phyloP scores from a whole-genome alignment of 64 coral and sea anemone species.

The Montipora efflorescens region DNA sequence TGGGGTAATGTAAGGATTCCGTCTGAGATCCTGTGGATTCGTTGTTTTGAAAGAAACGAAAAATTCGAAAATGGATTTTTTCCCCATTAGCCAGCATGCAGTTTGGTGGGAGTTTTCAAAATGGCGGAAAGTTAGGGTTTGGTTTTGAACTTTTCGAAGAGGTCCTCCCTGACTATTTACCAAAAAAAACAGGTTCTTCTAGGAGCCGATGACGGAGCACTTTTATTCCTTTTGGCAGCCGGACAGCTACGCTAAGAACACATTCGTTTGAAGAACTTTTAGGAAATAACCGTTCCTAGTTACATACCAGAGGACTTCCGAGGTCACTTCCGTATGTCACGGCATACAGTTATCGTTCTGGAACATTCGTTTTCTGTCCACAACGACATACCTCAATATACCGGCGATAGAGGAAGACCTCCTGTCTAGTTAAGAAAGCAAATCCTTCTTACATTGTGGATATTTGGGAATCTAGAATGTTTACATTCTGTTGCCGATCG shows the following conservation, averaged over 20 bases:
- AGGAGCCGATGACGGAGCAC: conserved; percentile 1
- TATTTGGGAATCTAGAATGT: conserved; percentile 47
- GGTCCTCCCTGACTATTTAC: neutral
- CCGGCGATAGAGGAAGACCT: conserved; percentile 31
- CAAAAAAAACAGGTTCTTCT: conserved; percentile 1
- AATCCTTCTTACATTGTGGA: conserved; percentile 29
- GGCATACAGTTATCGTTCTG: conserved; percentile 38
- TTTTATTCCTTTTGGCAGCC: conserved; percentile 20
- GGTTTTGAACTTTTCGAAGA: conserved; percentile 1
- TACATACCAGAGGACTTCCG: conserved; percentile 50
- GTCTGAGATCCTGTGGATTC: neutral
- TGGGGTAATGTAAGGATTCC: too few species aligned
- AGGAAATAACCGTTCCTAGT: conserved; percentile 27
- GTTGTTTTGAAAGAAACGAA: neutral
- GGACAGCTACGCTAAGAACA: neutral
- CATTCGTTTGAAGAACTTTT: conserved; percentile 21
- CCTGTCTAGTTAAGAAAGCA: conserved; percentile 50
- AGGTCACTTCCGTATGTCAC: conserved; percentile 42
- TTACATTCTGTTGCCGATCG: conserved; percentile 28
- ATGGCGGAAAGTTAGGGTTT: conserved; percentile 20
- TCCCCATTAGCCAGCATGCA: neutral
- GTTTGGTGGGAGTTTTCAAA: conserved; percentile 4
- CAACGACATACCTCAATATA: conserved; percentile 27
- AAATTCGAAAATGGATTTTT: conserved; percentile 20
- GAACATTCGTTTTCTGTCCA: conserved; percentile 18